Base-by-base conservation (phyloP, 2,888 invertebrate species). In the Shargacucullia verbasci region DNA sequence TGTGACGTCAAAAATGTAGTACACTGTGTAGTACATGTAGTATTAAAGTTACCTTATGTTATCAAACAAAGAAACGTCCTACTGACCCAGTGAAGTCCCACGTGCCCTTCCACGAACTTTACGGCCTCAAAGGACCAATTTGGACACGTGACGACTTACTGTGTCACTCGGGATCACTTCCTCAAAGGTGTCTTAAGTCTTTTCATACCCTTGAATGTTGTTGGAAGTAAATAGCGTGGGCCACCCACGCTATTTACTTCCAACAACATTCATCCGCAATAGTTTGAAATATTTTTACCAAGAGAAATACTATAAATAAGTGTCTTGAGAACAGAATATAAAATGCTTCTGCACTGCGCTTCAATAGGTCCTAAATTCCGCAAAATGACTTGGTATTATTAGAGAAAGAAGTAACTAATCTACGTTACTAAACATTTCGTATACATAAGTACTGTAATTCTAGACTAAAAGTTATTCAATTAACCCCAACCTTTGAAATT, bases 401-500 rank as follows among this genome's bases (percentile, higher is more conserved):
- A 12, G 14, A 12, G 14, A 33, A 27, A 39, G 8, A 10, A 31
- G 6, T 7, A 1, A 37, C 15, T 38, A 47, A 55, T 33, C 11
- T 13, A 29, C 1, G 7, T 9, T 29, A 4, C 29, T 29, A 1
- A 4, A 29, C 2, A 29, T 2, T 6, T 29, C 29, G 2, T 29
- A 9, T 1, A 9, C 7, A 9, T 45, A 44, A 53, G 44, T 29
- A 37, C 15, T 10, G 9, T 13, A 46, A 61, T 8, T 43, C 10
- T 49, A 45, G 25, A 45, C 55, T 49, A 58, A 73, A 70, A 73
- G n/a, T 58, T 48, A 31, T 59, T 38, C 50, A 38, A 45, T 59
- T 52, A 61, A 57, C 45, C 46, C 14, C 31, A 53, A 57, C 34
- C 59, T 69, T 59, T 53, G 39, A 58, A 59, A 57, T 38, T 20